These are phyloP conservation scores for Diadema setosum DNA, from an alignment of 35 echinoderm and acorn worm species.

Conservation along the genomic window DNA sequence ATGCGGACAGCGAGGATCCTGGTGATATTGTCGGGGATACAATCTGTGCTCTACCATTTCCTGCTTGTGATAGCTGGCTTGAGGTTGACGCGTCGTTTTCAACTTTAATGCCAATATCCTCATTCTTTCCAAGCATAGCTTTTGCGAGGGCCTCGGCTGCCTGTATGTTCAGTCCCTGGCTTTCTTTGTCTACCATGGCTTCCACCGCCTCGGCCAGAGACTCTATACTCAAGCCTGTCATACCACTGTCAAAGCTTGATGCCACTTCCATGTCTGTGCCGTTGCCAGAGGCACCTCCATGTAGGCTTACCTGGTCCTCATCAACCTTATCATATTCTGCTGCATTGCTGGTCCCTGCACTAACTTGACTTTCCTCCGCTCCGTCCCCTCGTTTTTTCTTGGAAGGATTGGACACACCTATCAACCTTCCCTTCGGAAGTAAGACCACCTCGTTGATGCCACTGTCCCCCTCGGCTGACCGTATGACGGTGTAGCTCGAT, in stretches of 20 bases:
- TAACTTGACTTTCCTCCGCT: not conserved
- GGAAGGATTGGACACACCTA: conserved; percentile 10
- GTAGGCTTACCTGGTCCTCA: not conserved
- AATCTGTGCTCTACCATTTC: too few species aligned
- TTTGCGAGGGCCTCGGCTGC: not conserved
- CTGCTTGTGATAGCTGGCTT: too few species aligned
- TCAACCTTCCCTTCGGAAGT: conserved; percentile 65
- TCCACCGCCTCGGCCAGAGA: not conserved
- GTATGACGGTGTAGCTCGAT: conserved; percentile 87
- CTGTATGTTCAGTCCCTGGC: not conserved
- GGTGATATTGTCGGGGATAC: not conserved
- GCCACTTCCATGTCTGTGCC: not conserved
- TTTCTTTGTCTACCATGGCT: conserved; percentile 6
- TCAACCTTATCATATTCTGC: not conserved
- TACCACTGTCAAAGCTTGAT: not conserved
- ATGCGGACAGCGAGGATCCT: not conserved
- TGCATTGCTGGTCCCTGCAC: not conserved
- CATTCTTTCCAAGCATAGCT: not conserved
- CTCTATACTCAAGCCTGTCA: not conserved
- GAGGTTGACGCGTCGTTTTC: too few species aligned
- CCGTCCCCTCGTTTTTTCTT: not conserved
- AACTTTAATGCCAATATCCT: not conserved
- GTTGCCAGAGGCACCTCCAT: not conserved
- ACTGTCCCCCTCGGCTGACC: conserved; percentile 68
- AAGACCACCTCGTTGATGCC: conserved; percentile 90